Conservation (phyloP, 92 coral and sea anemone genomes). For the Paramuricea clavata region DNA sequence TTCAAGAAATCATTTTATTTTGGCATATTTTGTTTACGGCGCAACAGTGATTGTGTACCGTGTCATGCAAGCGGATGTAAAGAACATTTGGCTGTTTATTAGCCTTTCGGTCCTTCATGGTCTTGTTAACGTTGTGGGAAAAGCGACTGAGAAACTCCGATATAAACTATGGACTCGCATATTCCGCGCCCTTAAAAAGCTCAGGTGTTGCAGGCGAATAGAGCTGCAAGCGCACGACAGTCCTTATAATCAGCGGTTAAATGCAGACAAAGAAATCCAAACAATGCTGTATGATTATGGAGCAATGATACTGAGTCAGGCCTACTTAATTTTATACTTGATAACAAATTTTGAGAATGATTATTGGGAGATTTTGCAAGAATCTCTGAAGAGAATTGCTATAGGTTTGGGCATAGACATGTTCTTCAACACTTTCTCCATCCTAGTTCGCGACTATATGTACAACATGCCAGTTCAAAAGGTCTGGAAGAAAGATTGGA, state of each 20-base stretch:
- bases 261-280: conserved; percentile 35
- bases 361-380: neutral
- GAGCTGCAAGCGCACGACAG: neutral
- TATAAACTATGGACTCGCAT: conserved; percentile 57
- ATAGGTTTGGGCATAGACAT: conserved; percentile 24
- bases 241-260: conserved; percentile 9
- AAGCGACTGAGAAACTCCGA: conserved; percentile 76
- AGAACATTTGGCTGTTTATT: conserved; percentile 57
- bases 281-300: conserved; percentile 15
- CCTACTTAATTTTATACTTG: conserved; percentile 24
- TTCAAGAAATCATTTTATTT: conserved; percentile 60
- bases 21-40: conserved; percentile 57
- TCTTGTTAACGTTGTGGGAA: conserved; percentile 67
- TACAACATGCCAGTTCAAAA: neutral
- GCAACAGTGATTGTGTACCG: conserved; percentile 68
- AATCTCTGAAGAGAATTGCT: conserved; percentile 2
- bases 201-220: neutral
- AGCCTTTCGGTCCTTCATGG: conserved; percentile 80
- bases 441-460: conserved; percentile 19
- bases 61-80: conserved; percentile 78
- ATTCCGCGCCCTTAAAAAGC: neutral
- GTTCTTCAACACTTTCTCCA: conserved; percentile 5
- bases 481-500: conserved; percentile 23
- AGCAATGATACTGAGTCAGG: conserved; percentile 35
- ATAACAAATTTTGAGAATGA: conserved; percentile 15